These are phyloP conservation scores for Phrynocephalus guinanensis DNA, from an alignment of 2,797 vertebrate species.

Conservation along the genomic window DNA sequence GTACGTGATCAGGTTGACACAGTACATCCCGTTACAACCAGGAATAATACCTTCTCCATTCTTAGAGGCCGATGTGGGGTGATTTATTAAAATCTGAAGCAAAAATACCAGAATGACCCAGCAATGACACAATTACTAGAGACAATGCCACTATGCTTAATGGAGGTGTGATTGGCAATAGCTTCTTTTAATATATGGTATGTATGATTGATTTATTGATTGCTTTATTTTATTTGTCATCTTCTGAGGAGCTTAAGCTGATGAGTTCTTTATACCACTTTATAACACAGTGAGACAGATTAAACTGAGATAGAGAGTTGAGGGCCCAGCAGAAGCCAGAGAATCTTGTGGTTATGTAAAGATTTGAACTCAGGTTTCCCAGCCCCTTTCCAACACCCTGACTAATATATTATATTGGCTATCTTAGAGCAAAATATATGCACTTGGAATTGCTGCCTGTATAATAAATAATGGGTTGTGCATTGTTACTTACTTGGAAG, in stretches of 20 bases:
- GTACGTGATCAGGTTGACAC: too few species aligned
- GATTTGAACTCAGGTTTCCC: not conserved
- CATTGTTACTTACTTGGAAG: too few species aligned
- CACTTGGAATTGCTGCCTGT: not conserved
- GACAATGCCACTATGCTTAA: too few species aligned
- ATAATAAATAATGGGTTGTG: too few species aligned
- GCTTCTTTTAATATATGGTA: not conserved
- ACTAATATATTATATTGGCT: not conserved
- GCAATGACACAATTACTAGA: too few species aligned
- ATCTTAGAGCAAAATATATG: not conserved
- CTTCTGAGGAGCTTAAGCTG: not conserved
- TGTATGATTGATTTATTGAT: not conserved
- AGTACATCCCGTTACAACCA: too few species aligned
- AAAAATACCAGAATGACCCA: too few species aligned
- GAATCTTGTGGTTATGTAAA: not conserved
- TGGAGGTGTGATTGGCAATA: not conserved
- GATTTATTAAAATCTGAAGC: too few species aligned
- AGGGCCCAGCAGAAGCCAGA: not conserved
- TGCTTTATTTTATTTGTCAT: not conserved
- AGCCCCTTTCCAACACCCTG: not conserved
- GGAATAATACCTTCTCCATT: too few species aligned
- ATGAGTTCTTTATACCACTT: not conserved
- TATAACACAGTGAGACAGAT: not conserved
- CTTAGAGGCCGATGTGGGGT: too few species aligned
- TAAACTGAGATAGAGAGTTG: not conserved